Conservation (phyloP, 2,797 vertebrate genomes). For the Peromyscus melanophrys region DNA sequence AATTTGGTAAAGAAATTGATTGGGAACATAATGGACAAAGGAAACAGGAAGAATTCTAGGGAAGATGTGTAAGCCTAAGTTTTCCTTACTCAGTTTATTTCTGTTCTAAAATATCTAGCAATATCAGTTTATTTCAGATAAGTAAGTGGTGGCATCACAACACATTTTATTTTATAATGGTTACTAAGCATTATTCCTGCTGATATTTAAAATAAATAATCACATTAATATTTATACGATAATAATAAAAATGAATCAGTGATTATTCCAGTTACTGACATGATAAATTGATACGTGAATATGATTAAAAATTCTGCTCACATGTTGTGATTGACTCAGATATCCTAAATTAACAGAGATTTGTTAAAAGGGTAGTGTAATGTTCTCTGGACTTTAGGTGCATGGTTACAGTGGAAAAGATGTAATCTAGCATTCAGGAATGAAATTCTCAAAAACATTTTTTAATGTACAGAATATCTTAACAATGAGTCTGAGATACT, state of each 20-base stretch:
- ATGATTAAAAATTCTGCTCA: background rate
- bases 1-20: background rate
- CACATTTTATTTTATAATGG: background rate
- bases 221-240: background rate
- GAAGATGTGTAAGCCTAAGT: background rate
- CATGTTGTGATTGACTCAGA: background rate
- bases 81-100: background rate
- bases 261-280: slow-evolving; percentile 9
- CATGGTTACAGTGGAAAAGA: background rate
- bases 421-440: background rate
- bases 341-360: background rate
- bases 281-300: background rate
- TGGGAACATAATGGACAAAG: background rate
- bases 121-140: background rate
- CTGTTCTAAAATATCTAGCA: background rate
- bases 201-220: slow-evolving; percentile 3
- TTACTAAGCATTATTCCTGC: background rate
- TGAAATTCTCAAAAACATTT: background rate
- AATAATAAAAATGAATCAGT: background rate
- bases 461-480: background rate
- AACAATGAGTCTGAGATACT: background rate
- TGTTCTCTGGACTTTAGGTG: too few relatives aligned
- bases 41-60: background rate
- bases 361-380: background rate
- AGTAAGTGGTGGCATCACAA: background rate